These are phyloP conservation scores for Columba livia DNA, from an alignment of 2,113 vertebrate species.

Conservation along the genomic window DNA sequence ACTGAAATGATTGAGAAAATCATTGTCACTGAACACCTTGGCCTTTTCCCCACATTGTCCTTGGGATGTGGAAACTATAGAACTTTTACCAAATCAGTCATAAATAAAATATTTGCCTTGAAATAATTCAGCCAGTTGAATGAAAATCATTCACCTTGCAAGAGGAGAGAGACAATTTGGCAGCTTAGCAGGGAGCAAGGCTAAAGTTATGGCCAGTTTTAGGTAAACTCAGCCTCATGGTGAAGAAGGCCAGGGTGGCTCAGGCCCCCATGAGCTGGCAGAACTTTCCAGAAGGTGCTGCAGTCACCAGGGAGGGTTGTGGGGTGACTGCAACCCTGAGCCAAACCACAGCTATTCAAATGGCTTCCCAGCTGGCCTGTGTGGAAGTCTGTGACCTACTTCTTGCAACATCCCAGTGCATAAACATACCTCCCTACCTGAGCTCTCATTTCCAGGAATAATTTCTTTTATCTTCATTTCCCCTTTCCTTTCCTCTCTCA, in stretches of 20 bases:
- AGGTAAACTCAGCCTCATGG: neutral
- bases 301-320: rapidly evolving
- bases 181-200: neutral
- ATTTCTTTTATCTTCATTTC: neutral
- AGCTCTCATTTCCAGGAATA: neutral
- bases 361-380: neutral
- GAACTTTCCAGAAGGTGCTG: neutral
- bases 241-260: rapidly evolving
- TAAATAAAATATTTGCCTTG: neutral
- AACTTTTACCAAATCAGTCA: neutral
- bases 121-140: neutral
- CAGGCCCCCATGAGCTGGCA: rapidly evolving
- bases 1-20: neutral
- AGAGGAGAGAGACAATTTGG: neutral
- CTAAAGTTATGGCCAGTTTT: neutral
- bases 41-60: neutral
- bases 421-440: neutral
- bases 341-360: constrained; percentile 29
- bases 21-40: neutral
- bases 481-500: neutral
- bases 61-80: neutral
- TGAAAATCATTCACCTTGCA: neutral
- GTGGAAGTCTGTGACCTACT: neutral
- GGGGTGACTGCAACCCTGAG: neutral
- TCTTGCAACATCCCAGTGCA: neutral